Base-by-base conservation (phyloP, 2,888 invertebrate species). In the Cryptophagus acutangulus region DNA sequence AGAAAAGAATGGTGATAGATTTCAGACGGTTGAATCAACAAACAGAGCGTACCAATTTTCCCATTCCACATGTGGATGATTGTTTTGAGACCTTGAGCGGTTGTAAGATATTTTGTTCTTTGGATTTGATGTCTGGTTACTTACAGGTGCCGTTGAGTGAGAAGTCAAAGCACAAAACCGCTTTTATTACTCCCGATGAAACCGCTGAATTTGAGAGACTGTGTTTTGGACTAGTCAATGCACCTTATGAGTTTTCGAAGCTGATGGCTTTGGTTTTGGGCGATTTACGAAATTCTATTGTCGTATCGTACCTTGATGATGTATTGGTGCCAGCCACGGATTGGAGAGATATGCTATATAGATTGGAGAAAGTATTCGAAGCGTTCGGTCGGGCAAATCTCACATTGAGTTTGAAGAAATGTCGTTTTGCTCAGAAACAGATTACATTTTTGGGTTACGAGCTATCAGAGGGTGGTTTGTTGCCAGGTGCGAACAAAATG, bases 321-420 rank as follows among this genome's bases (percentile, higher is more conserved):
- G 10, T 44, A 2, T 8, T 49, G 18, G 29, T 51, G 16, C 49
- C 48, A 8, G 49, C 39, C 1, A 36, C 12, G 26, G 17, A 25
- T 14, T 42, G 33, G 17, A 14, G 46, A 13, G 49, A 58, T 24
- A 48, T 47, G n/a, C 17, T 63, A 3, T 16, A 38, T 3, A 18
- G 51, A 9, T 25, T 63, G 17, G 48, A 54, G 17, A 29, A 45
- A 10, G 50, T 63, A 0, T 42, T 64, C 1, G 4, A 42, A 29
- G 40, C 38, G 1, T 17, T 62, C 2, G 16, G 55, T 1, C 49
- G 52, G 12, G 31, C 31, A 6, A 13, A 16, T 15, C 35, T 65
- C 2, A 61, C 59, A 2, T 28, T 66, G 2, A 66, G 65, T 30
- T 28, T 61, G 1, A 36, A 43, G 3, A 31, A 31, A 15, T 31